A percentile compares a stretch with the other conserved stretches of the same genome.
phyloP scores from a whole-genome alignment of 1,140 invertebrate genomes.

The Drosophila azteca region DNA sequence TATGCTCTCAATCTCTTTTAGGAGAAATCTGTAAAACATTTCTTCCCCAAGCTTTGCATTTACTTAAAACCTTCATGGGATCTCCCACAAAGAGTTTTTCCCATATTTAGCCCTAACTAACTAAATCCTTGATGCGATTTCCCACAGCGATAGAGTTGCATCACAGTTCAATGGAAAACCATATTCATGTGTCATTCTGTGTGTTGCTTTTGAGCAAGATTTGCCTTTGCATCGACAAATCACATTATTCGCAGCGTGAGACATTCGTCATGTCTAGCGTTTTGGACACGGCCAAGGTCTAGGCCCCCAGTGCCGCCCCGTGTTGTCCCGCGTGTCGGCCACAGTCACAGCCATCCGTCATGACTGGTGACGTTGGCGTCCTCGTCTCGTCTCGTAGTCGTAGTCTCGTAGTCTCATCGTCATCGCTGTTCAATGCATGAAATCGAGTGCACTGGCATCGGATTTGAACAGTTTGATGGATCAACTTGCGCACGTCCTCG shows the following conservation, averaged over 20 bases:
- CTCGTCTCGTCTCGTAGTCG: slow-evolving; percentile 46
- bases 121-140: slow-evolving; percentile 27
- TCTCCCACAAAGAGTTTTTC: background rate
- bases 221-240: slow-evolving; percentile 71
- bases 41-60: background rate
- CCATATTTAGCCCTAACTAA: slow-evolving; percentile 4
- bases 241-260: slow-evolving; percentile 66
- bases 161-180: slow-evolving; percentile 1
- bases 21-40: background rate
- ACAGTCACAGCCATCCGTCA: slow-evolving; percentile 77
- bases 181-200: slow-evolving; percentile 30
- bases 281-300: slow-evolving; percentile 25
- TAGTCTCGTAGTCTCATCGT: slow-evolving; percentile 36
- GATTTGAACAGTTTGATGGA: slow-evolving; percentile 81
- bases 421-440: slow-evolving; percentile 59
- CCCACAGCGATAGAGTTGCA: slow-evolving; percentile 38
- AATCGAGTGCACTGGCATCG: slow-evolving; percentile 66
- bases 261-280: slow-evolving; percentile 65
- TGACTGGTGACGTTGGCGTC: slow-evolving; percentile 62
- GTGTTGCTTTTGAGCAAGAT: slow-evolving; percentile 32
- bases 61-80: background rate
- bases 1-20: background rate
- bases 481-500: slow-evolving; percentile 77
- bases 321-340: slow-evolving; percentile 52
- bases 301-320: slow-evolving; percentile 19